These are phyloP conservation scores for Nicator chloris DNA, from an alignment of 2,113 vertebrate genomes.

Conservation along the genomic window DNA sequence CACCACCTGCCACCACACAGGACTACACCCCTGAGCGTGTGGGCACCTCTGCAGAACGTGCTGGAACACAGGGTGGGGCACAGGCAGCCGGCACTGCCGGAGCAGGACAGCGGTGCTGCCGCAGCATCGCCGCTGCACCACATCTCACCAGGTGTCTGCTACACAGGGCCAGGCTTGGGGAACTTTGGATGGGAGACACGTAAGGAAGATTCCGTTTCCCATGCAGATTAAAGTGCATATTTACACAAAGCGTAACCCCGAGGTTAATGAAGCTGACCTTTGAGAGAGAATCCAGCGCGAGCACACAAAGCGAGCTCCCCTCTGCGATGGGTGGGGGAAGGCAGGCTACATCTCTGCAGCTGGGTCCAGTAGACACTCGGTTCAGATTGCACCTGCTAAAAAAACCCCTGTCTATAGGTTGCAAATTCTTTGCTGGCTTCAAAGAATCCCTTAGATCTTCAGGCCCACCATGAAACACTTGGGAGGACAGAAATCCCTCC, in stretches of 20 bases:
- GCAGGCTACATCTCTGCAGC: not conserved
- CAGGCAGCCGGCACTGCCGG: fast-evolving
- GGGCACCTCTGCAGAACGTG: not conserved
- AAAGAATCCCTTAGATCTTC: not conserved
- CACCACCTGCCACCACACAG: not conserved
- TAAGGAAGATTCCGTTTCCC: not conserved
- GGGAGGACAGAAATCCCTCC: not conserved
- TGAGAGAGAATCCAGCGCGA: not conserved
- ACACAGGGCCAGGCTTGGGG: not conserved
- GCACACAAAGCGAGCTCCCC: not conserved
- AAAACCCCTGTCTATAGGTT: not conserved
- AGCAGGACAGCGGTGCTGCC: not conserved
- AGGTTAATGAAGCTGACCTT: not conserved
- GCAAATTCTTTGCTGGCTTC: not conserved
- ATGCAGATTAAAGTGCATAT: not conserved
- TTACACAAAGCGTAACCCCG: not conserved
- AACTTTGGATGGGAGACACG: not conserved
- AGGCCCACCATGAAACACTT: not conserved
- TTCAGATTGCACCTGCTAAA: not conserved
- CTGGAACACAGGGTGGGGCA: fast-evolving
- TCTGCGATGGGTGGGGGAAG: not conserved
- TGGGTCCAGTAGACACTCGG: not conserved
- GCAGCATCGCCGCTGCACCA: not conserved
- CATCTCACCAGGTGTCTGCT: not conserved
- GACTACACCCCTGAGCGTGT: fast-evolving